Evolutionary conservation across 2,797 vertebrate genomes (phyloP).

Genomic region (Syndactyla subalaris): DNA sequence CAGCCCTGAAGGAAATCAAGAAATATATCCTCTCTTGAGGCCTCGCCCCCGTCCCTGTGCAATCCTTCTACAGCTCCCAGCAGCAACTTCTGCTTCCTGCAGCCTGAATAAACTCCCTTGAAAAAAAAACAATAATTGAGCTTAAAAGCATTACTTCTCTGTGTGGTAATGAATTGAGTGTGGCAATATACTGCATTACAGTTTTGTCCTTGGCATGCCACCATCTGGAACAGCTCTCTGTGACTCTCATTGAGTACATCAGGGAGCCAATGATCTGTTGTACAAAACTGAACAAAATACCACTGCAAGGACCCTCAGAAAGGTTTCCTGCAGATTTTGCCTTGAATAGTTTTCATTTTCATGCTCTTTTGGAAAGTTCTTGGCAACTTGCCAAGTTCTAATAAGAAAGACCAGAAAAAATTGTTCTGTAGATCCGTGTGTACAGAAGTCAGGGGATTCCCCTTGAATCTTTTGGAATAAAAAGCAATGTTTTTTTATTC

Average conservation of each 20-base stretch:
- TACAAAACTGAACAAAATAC: constrained; percentile 33
- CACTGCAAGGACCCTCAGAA: constrained; percentile 10
- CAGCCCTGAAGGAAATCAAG: constrained; percentile 69
- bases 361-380: neutral
- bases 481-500: neutral
- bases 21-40: constrained; percentile 69
- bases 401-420: neutral
- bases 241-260: neutral
- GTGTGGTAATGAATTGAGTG: constrained; percentile 66
- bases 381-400: neutral
- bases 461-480: neutral
- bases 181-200: constrained; percentile 55
- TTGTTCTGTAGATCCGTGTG: neutral
- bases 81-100: constrained; percentile 62
- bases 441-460: neutral
- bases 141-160: constrained; percentile 60
- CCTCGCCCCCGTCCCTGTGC: constrained; percentile 48
- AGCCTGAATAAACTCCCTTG: constrained; percentile 62
- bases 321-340: constrained; percentile 18
- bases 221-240: constrained; percentile 62
- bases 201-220: constrained; percentile 51
- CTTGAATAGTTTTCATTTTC: constrained; percentile 33
- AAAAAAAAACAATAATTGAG: constrained; percentile 38
- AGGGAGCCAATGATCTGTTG: constrained; percentile 48
- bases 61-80: constrained; percentile 54